Conservation (phyloP, 2,888 invertebrate genomes). For the Chrysomela aeneicollis region DNA sequence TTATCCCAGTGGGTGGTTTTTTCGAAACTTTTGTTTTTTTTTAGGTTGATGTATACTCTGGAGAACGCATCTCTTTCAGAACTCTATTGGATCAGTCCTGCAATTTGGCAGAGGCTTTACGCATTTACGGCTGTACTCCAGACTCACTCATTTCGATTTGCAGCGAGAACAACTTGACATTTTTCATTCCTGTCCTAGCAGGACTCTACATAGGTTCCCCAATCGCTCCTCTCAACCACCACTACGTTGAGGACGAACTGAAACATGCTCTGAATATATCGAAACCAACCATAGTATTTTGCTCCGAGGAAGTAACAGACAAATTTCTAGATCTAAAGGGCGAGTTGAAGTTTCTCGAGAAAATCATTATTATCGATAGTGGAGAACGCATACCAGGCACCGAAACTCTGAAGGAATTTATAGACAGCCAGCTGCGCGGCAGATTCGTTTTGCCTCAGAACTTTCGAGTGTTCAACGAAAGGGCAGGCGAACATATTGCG, state of each 20-base stretch:
- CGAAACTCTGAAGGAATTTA: conserved; percentile 31
- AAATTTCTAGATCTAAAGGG: conserved; percentile 64
- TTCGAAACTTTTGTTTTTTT: too few species aligned
- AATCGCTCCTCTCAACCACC: conserved; percentile 47
- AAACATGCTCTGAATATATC: conserved; percentile 69
- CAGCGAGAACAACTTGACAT: conserved; percentile 49
- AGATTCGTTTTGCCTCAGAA: conserved; percentile 20
- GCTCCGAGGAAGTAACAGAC: conserved; percentile 66
- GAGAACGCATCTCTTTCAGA: conserved; percentile 41
- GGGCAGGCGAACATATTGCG: conserved; percentile 43
- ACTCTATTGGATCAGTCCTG: conserved; percentile 43
- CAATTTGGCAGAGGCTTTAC: conserved; percentile 46
- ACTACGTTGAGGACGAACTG: conserved; percentile 46
- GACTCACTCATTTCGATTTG: conserved; percentile 47
- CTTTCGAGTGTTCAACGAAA: conserved; percentile 34
- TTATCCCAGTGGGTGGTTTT: too few species aligned
- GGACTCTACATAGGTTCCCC: conserved; percentile 47
- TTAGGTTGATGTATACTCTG: conserved; percentile 48
- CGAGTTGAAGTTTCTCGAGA: conserved; percentile 55
- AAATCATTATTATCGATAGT: conserved; percentile 65
- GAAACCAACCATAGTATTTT: conserved; percentile 72
- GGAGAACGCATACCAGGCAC: conserved; percentile 17
- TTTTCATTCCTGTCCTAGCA: conserved; percentile 48
- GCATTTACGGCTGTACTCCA: conserved; percentile 39
- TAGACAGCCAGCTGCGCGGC: conserved; percentile 17